Percentiles rank a stretch among this genome's conserved stretches.
Evolutionary conservation across 92 coral and sea anemone species (phyloP).

Genomic region (Hydrozoanthus gracilis): DNA sequence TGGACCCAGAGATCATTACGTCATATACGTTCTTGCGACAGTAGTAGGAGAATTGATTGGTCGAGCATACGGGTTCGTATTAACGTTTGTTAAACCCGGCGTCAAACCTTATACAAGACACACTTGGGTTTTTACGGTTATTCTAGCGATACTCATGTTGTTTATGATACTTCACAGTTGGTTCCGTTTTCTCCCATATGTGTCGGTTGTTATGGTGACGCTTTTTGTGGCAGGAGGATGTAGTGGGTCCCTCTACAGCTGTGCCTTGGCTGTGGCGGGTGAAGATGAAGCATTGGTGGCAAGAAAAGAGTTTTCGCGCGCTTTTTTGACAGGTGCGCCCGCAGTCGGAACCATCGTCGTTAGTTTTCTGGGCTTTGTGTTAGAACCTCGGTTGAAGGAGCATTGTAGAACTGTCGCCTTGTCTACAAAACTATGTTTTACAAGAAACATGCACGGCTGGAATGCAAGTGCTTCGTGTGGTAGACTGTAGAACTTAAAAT

Average conservation of each 20-base stretch:
- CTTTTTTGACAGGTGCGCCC: slow-evolving; percentile 70
- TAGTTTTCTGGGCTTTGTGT: slow-evolving; percentile 65
- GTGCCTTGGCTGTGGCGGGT: slow-evolving; percentile 62
- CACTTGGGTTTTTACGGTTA: slow-evolving; percentile 72
- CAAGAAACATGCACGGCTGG: slow-evolving; percentile 66
- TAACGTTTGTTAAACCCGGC: slow-evolving; percentile 29
- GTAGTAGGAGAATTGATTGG: slow-evolving; percentile 76
- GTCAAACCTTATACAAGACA: slow-evolving; percentile 42
- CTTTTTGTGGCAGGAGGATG: slow-evolving; percentile 62
- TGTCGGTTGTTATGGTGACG: slow-evolving; percentile 61
- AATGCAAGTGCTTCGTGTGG: slow-evolving; percentile 56
- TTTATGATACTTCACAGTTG: slow-evolving; percentile 63
- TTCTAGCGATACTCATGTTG: slow-evolving; percentile 51
- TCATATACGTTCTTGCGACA: slow-evolving; percentile 58
- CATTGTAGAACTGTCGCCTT: slow-evolving; percentile 58
- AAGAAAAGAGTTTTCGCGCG: slow-evolving; percentile 83
- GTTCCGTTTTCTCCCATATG: slow-evolving; percentile 70
- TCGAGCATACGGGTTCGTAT: slow-evolving; percentile 60
- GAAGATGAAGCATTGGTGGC: slow-evolving; percentile 35
- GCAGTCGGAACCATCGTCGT: slow-evolving; percentile 65
- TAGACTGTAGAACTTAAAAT: background rate
- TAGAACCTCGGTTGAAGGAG: slow-evolving; percentile 64
- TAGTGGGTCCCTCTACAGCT: slow-evolving; percentile 73
- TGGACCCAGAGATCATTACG: too few species aligned
- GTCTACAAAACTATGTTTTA: slow-evolving; percentile 62